These are phyloP conservation scores for Sturmia bella DNA, from an alignment of 2,888 invertebrate genomes.

Conservation along the genomic window DNA sequence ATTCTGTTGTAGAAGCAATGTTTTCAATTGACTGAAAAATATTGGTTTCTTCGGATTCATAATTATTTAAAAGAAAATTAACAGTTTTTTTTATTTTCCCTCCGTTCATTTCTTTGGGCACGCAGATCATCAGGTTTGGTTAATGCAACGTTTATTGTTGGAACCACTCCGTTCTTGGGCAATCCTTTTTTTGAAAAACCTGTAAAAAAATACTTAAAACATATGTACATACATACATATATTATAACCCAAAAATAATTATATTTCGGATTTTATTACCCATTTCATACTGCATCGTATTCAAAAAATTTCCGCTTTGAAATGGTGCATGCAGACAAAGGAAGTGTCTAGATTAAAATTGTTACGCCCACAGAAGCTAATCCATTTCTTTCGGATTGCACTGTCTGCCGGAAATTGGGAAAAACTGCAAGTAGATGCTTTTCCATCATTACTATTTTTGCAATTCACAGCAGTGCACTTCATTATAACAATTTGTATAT, in stretches of 20 bases:
- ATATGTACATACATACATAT: not conserved
- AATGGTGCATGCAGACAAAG: slow-evolving; percentile 18
- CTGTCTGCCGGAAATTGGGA: slow-evolving; percentile 13
- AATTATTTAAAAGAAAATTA: not conserved
- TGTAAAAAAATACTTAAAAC: no score
- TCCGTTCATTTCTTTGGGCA: not conserved
- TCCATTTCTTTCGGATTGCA: slow-evolving; percentile 20
- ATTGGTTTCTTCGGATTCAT: not conserved
- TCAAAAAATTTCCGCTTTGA: slow-evolving; percentile 2
- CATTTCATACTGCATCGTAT: slow-evolving; percentile 18
- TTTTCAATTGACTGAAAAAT: slow-evolving; percentile 2
- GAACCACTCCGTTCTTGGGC: slow-evolving; percentile 5
- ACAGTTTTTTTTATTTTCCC: slow-evolving; percentile 21
- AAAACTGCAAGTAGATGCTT: slow-evolving; percentile 18
- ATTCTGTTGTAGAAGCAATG: not conserved
- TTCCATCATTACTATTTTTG: slow-evolving; percentile 14
- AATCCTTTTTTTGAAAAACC: slow-evolving; percentile 20
- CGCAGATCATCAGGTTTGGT: not conserved
- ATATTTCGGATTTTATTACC: not conserved
- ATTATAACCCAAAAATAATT: no score
- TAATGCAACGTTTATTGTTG: slow-evolving; percentile 3
- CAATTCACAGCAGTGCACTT: slow-evolving; percentile 29
- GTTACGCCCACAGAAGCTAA: slow-evolving; percentile 9
- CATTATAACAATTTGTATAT: no score
- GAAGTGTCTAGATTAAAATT: slow-evolving; percentile 6